Conservation (phyloP, 2,888 invertebrate genomes). For the Apotomis capreana region DNA sequence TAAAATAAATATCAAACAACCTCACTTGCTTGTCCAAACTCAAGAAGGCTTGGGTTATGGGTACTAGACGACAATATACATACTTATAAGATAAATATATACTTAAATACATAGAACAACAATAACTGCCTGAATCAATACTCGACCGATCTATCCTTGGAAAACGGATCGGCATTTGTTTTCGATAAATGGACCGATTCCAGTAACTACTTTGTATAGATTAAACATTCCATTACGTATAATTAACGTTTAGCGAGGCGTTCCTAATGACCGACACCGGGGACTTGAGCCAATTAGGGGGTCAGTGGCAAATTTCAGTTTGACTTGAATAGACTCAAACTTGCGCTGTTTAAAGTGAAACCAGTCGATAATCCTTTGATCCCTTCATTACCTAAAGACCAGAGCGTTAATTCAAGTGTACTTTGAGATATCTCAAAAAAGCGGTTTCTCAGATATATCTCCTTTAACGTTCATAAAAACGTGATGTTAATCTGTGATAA, state of each 20-base stretch:
- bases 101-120: no score
- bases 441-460: no score
- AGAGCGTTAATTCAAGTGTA: no score
- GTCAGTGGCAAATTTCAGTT: slow-evolving; percentile 24
- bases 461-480: no score
- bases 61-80: no score
- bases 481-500: no score
- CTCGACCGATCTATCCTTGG: slow-evolving; percentile 48
- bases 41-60: background rate
- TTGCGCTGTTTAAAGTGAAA: slow-evolving; percentile 7
- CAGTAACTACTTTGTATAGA: slow-evolving; percentile 49
- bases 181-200: slow-evolving; percentile 63
- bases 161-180: slow-evolving; percentile 60
- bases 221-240: slow-evolving; percentile 71
- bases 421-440: no score
- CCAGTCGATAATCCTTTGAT: slow-evolving; percentile 22
- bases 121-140: no score
- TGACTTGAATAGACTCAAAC: slow-evolving; percentile 2
- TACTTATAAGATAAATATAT: no score
- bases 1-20: no score
- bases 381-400: background rate
- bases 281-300: slow-evolving; percentile 35
- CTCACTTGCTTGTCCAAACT: no score
- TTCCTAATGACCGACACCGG: slow-evolving; percentile 60
- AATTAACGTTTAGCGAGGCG: slow-evolving; percentile 68